phyloP scores from a whole-genome alignment of 2,888 invertebrate species.

The Eupithecia abbreviata region DNA sequence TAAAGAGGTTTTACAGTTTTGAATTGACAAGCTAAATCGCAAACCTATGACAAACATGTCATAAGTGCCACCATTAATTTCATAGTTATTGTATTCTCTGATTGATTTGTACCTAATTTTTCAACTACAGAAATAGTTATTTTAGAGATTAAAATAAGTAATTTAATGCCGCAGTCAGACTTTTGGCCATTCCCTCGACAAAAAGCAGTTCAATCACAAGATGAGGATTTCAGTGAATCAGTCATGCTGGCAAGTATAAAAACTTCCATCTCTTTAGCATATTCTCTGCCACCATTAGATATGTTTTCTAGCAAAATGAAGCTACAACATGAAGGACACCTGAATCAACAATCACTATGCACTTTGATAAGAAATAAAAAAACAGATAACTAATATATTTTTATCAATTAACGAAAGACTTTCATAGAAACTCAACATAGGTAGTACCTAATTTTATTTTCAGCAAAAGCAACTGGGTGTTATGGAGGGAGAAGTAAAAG shows the following conservation, averaged over 20 bases:
- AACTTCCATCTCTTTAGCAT: neutral
- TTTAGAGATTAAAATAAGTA: neutral
- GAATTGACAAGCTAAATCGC: neutral
- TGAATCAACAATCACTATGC: neutral
- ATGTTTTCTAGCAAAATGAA: neutral
- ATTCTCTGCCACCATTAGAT: neutral
- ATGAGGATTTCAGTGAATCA: conserved; percentile 30
- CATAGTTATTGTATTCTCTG: conserved; percentile 10
- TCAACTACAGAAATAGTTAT: neutral
- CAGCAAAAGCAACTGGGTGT: conserved; percentile 75
- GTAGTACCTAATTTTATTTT: conserved; percentile 22
- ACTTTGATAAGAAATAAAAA: neutral
- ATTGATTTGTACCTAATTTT: neutral
- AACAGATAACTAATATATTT: neutral
- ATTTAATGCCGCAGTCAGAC: conserved; percentile 67
- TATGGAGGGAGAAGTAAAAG: conserved; percentile 76
- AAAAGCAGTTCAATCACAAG: conserved; percentile 33
- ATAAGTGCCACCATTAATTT: conserved; percentile 24
- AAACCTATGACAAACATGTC: conserved; percentile 10
- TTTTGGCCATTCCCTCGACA: conserved; percentile 63
- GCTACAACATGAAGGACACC: neutral
- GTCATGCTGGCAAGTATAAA: conserved; percentile 31
- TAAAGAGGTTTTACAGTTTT: neutral
- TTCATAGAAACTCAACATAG: neutral
- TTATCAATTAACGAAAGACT: neutral